Evolutionary conservation across 2,888 invertebrate species (phyloP).

Genomic region (Calliopum simillimum): DNA sequence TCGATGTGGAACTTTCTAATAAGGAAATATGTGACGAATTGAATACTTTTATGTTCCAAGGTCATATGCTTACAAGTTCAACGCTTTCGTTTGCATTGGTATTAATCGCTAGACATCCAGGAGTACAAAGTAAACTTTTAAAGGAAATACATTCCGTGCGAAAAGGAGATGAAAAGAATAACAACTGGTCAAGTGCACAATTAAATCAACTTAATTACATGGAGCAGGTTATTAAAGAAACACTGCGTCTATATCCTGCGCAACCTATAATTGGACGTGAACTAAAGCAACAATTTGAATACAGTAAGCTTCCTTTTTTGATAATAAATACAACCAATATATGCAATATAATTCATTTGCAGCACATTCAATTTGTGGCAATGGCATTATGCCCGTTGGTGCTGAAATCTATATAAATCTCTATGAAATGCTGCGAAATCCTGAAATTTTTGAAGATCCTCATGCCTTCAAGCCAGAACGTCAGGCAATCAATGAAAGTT

Average conservation of each 20-base stretch:
- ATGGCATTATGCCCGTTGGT: constrained; percentile 49
- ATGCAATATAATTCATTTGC: neutral
- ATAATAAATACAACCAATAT: too few species aligned
- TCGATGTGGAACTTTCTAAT: constrained; percentile 71
- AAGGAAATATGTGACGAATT: constrained; percentile 76
- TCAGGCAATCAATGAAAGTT: constrained; percentile 34
- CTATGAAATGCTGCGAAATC: constrained; percentile 48
- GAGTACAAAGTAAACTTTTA: constrained; percentile 56
- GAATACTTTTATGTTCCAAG: constrained; percentile 79
- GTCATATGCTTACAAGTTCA: constrained; percentile 63
- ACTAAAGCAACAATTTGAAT: constrained; percentile 47
- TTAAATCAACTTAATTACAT: constrained; percentile 44
- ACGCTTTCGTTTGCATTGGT: constrained; percentile 57
- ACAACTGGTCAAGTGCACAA: neutral
- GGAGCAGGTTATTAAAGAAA: constrained; percentile 70
- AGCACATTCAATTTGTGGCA: constrained; percentile 49
- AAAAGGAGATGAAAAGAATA: constrained; percentile 46
- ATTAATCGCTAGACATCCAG: constrained; percentile 55
- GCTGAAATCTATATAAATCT: constrained; percentile 52
- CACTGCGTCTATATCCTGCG: constrained; percentile 74
- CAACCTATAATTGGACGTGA: constrained; percentile 63
- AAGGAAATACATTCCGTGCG: constrained; percentile 54
- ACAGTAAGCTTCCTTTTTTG: constrained; percentile 47
- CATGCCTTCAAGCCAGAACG: constrained; percentile 49
- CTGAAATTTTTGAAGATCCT: constrained; percentile 35